Conservation (phyloP, 2,113 vertebrate genomes). For the Paradoxurus hermaphroditus region DNA sequence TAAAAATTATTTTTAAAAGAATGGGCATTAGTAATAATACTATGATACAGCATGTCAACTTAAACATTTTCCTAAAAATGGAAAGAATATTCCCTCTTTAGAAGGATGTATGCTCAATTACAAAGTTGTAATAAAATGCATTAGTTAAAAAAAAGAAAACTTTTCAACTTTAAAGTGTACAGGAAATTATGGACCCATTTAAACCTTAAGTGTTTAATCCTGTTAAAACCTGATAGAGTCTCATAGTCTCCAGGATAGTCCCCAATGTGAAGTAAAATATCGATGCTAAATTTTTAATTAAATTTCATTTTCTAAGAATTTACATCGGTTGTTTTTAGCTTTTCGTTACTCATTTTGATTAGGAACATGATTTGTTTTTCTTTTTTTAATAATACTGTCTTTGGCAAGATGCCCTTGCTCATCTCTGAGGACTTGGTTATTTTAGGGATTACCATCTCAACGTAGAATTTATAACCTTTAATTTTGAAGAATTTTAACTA, state of each 20-base stretch:
- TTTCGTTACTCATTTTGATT: neutral
- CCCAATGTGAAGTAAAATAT: neutral
- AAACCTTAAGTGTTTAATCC: neutral
- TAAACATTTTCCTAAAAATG: neutral
- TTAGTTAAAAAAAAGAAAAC: neutral
- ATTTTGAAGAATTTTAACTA: constrained; percentile 12
- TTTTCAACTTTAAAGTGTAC: neutral
- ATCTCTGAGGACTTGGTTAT: neutral
- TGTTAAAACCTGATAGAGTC: neutral
- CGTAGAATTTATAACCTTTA: neutral
- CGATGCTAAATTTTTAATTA: neutral
- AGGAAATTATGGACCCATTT: neutral
- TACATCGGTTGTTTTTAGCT: neutral
- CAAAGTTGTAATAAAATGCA: neutral
- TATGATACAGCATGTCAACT: neutral
- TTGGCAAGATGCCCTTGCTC: neutral
- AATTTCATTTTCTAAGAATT: neutral
- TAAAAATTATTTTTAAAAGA: neutral
- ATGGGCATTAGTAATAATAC: neutral
- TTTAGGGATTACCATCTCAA: neutral
- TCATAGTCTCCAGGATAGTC: neutral
- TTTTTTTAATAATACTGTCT: neutral
- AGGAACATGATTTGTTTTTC: neutral
- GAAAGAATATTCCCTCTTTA: neutral
- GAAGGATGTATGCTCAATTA: neutral